Evolutionary conservation across 2,888 invertebrate species (phyloP), one percentile per base, ranked within the genome.

Genomic region (Morinoia aosen): DNA sequence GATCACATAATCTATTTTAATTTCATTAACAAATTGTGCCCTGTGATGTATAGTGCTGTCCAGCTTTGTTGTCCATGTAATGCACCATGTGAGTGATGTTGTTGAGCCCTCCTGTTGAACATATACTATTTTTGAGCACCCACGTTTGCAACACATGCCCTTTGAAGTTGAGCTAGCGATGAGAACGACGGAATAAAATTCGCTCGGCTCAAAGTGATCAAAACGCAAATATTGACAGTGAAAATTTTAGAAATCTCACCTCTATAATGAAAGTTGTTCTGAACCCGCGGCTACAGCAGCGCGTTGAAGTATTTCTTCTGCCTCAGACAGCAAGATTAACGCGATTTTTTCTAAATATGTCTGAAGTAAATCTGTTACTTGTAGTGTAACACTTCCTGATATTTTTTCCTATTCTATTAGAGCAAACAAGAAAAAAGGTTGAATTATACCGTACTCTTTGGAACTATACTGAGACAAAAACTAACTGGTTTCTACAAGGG

Each of bases 31-130:
- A 90, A 90, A 90, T 90, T 90, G 90, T 90, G 90, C 90, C 40
- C 11, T 90, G 90, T 90, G 40, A 90, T 90, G 40, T 88, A 33
- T 76, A 40, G 90, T 90, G 40, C 16, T 90, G 90, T 90, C 39
- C 90, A 40, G 90, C 48, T 39, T 48, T 90, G 90, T 90, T 48
- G 90, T 19, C 90, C 39, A 90, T 90, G 90, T 90, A 5, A 90
- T 90, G 90, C 90, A 90, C 90, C 39, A 40, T 39, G 14, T 90
- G 40, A 90, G 90, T 90, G 90, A 90, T 90, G 90, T 90, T 48
- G 90, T 90, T 40, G 40, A 90, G 48, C 90, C 90, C 90, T 90
- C 90, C 90, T 90, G 25, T 76, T 76, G 76, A 76, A 8, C 76
- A 76, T 19, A 10, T 76, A 33, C 76, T 19, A 33, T 76, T 76